Percentiles rank a stretch among this genome's conserved stretches.
These are phyloP conservation scores for Chouioia cunea DNA, from an alignment of 2,888 invertebrate species.

Conservation along the genomic window DNA sequence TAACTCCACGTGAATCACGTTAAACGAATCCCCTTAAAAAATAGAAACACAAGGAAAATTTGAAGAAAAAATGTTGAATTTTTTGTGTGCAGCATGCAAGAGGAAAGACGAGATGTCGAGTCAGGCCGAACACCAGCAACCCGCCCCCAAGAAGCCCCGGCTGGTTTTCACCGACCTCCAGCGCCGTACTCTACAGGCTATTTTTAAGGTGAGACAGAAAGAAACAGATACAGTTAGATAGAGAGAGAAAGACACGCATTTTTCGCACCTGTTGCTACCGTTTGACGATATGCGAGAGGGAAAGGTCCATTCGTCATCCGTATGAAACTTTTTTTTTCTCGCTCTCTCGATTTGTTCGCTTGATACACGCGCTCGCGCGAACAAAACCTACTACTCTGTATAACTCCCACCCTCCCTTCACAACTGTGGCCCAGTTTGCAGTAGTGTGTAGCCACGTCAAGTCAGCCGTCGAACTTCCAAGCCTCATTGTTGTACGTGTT, in stretches of 20 bases:
- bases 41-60: too few species aligned
- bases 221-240: too few species aligned
- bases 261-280: too few species aligned
- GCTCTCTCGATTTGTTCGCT: too few species aligned
- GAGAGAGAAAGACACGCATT: too few species aligned
- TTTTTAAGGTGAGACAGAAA: slow-evolving; percentile 88
- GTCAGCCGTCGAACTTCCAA: slow-evolving; percentile 45
- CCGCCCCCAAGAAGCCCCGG: slow-evolving; percentile 98
- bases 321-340: too few species aligned
- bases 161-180: slow-evolving; percentile 99
- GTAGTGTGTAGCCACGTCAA: slow-evolving; percentile 41
- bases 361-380: too few species aligned
- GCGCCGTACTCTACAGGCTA: slow-evolving; percentile 99
- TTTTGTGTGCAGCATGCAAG: slow-evolving; percentile 83
- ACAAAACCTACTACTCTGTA: not conserved
- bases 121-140: slow-evolving; percentile 81
- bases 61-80: not conserved
- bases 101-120: slow-evolving; percentile 92
- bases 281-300: too few species aligned
- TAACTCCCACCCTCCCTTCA: not conserved
- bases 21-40: too few species aligned
- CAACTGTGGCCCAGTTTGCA: slow-evolving; percentile 9
- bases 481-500: slow-evolving; percentile 12
- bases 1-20: too few species aligned
- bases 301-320: too few species aligned